Base-by-base conservation (phyloP, 2,113 vertebrate genomes). In the Nesogale talazaci region DNA sequence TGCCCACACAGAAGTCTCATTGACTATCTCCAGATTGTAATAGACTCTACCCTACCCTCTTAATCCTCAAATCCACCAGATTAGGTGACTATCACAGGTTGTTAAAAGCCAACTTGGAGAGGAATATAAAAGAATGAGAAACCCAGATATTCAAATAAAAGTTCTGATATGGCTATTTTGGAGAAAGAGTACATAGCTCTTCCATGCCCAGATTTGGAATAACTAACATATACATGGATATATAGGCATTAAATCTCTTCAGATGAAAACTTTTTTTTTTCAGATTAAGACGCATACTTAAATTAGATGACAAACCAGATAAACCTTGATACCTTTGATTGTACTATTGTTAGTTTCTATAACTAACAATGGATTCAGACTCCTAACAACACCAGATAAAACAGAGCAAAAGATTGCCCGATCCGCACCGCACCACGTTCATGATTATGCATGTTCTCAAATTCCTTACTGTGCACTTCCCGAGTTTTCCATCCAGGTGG, bases 51-150 rank as follows among this genome's bases (percentile, higher is more conserved):
- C n/a, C n/a, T n/a, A n/a, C n/a, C n/a, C n/a, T n/a, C n/a, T n/a
- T n/a, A n/a, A n/a, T n/a, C n/a, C n/a, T n/a, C n/a, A n/a, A n/a
- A n/a, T n/a, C n/a, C n/a, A n/a, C n/a, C n/a, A n/a, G n/a, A n/a
- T n/a, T n/a, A n/a, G n/a, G n/a, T n/a, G n/a, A n/a, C n/a, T n/a
- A n/a, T n/a, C n/a, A n/a, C n/a, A 92, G 29, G 79, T 36, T 83
- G 20, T 22, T n/a, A 79, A 95, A 87, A 91, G 46, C 25, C 90
- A 91, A 72, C 86, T 94, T 95, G n/a, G 40, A 83, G 63, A 88
- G 86, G 63, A 80, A 83, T 77, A 76, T 93, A 95, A 90, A 79
- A 93, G 70, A 93, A 19, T 65, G 86, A 93, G 83, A 92, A 92
- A 72, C 76, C 90, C 63, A 90, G 80, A 59, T 94, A 70, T 94